These are phyloP conservation scores for Carettochelys insculpta DNA, from an alignment of 2,113 vertebrate species.

Conservation along the genomic window DNA sequence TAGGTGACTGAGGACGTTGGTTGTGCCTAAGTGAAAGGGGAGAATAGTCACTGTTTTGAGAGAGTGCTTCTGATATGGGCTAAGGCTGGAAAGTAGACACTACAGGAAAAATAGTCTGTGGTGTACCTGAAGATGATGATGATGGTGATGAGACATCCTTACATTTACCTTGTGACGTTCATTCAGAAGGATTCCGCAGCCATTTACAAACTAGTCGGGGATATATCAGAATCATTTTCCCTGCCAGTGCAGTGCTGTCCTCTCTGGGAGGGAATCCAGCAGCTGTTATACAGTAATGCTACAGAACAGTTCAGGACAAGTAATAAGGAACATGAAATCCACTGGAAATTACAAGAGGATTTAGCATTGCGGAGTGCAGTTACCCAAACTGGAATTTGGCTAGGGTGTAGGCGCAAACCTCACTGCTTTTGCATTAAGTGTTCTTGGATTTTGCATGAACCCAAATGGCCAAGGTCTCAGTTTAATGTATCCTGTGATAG, in stretches of 20 bases:
- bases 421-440: not conserved
- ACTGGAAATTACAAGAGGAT: not conserved
- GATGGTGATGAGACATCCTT: not conserved
- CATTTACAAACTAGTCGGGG: not conserved
- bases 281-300: not conserved
- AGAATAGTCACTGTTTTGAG: not conserved
- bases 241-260: not conserved
- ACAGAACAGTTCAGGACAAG: not conserved
- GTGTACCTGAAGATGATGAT: not conserved
- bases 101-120: not conserved
- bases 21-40: not conserved
- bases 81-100: not conserved
- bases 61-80: not conserved
- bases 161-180: not conserved
- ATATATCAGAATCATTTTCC: not conserved
- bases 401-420: not conserved
- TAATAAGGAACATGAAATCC: not conserved
- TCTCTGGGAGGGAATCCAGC: not conserved
- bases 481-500: not conserved
- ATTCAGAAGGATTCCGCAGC: not conserved
- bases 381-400: not conserved
- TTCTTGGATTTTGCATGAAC: not conserved
- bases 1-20: not conserved
- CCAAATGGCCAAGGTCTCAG: not conserved
- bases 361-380: not conserved